phyloP scores from a whole-genome alignment of 2,888 invertebrate species.

The Liodrosophila aerea region DNA sequence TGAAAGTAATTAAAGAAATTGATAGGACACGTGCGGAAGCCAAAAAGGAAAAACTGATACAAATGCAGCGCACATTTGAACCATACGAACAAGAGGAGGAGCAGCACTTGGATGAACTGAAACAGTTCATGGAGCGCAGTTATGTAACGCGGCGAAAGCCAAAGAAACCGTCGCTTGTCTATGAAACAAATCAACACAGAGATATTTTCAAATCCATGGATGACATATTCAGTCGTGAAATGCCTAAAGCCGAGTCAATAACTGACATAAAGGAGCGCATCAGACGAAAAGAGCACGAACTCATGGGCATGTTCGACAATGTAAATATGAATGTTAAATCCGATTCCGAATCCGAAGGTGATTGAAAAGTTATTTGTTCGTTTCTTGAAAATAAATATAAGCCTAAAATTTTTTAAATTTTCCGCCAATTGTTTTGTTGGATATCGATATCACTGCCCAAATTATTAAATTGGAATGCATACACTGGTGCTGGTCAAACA shows the following conservation, averaged over 20 bases:
- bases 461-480: no score
- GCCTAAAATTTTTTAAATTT: no score
- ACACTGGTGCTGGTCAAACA: no score
- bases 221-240: slow-evolving; percentile 62
- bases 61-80: slow-evolving; percentile 59
- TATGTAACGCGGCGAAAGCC: slow-evolving; percentile 58
- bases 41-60: slow-evolving; percentile 3
- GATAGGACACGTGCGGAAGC: slow-evolving; percentile 53
- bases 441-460: no score
- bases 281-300: slow-evolving; percentile 74
- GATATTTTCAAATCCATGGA: slow-evolving; percentile 74
- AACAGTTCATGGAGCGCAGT: slow-evolving; percentile 72
- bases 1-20: slow-evolving; percentile 56
- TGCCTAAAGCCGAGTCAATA: slow-evolving; percentile 71
- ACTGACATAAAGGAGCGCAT: slow-evolving; percentile 71
- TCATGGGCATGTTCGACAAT: slow-evolving; percentile 72
- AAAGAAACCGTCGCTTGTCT: slow-evolving; percentile 38
- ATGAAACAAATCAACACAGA: slow-evolving; percentile 47
- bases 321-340: slow-evolving; percentile 40
- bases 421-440: no score
- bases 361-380: slow-evolving; percentile 2
- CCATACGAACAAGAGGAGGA: slow-evolving; percentile 68
- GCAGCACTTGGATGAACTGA: slow-evolving; percentile 73
- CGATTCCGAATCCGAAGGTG: slow-evolving; percentile 22
- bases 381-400: no score